These are phyloP conservation scores for Macroglossus sobrinus DNA, from an alignment of 2,113 vertebrate genomes.

Conservation along the genomic window DNA sequence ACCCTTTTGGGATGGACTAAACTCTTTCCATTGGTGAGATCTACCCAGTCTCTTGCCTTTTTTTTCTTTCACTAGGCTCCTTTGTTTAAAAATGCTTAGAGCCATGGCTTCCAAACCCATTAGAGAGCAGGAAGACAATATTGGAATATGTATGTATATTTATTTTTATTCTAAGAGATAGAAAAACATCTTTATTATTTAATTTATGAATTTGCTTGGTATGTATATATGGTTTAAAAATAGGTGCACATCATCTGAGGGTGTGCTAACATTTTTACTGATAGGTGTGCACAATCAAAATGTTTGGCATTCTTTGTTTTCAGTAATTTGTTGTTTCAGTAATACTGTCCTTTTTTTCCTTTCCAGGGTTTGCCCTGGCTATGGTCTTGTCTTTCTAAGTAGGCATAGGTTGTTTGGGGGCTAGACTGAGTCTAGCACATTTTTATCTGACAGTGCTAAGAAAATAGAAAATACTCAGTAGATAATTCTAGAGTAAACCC, in stretches of 20 bases:
- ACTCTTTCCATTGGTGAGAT: not conserved
- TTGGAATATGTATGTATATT: not conserved
- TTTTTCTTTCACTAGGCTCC: not conserved
- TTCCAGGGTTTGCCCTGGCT: constrained; percentile 22
- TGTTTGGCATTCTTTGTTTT: not conserved
- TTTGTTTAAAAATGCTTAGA: constrained; percentile 19
- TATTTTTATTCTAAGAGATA: constrained; percentile 18
- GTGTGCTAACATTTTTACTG: not conserved
- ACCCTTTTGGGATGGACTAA: not conserved
- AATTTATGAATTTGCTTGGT: not conserved
- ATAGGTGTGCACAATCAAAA: not conserved
- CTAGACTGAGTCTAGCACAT: not conserved
- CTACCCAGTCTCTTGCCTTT: not conserved
- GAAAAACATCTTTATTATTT: not conserved
- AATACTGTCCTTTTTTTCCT: not conserved
- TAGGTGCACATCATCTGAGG: not conserved
- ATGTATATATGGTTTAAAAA: not conserved
- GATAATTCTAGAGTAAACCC: not conserved
- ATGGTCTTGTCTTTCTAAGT: not conserved
- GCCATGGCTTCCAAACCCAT: not conserved
- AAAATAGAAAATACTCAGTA: not conserved
- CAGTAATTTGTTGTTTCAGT: not conserved
- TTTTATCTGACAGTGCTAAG: not conserved
- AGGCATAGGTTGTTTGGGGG: not conserved
- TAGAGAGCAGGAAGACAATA: not conserved